These are phyloP conservation scores for Salpingus planirostris DNA, from an alignment of 2,888 invertebrate species.

Conservation along the genomic window DNA sequence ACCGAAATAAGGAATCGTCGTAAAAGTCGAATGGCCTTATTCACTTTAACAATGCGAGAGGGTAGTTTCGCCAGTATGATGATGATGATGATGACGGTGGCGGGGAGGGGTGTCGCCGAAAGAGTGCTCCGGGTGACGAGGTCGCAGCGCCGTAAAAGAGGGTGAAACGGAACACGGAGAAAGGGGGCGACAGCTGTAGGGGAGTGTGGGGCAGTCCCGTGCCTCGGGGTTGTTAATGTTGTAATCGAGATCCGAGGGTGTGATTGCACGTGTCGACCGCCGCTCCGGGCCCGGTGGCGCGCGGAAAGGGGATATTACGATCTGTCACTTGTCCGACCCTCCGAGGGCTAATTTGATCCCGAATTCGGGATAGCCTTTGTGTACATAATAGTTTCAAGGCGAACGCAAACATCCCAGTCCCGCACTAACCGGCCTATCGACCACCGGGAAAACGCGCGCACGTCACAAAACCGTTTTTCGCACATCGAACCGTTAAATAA, in stretches of 20 bases:
- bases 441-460: no score
- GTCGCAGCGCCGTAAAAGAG: conserved; percentile 9
- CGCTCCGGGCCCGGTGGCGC: conserved; percentile 23
- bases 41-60: conserved; percentile 21
- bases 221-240: conserved; percentile 31
- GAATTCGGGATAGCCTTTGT: conserved; percentile 22
- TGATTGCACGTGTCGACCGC: conserved; percentile 31
- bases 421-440: no score
- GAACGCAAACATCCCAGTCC: conserved; percentile 17
- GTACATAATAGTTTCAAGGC: conserved; percentile 18
- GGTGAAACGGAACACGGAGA: conserved; percentile 10
- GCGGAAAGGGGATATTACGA: conserved; percentile 28
- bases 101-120: conserved; percentile 11
- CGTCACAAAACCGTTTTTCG: no score
- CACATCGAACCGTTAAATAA: no score
- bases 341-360: conserved; percentile 31
- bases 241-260: conserved; percentile 36
- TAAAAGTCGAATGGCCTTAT: conserved; percentile 24
- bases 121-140: conserved; percentile 15
- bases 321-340: conserved; percentile 30
- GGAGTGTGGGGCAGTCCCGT: conserved; percentile 14
- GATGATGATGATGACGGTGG: no score
- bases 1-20: conserved; percentile 22
- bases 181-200: conserved; percentile 11
- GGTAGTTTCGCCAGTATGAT: no score